These are phyloP conservation scores for Gastrophryne carolinensis DNA, from an alignment of 2,797 vertebrate species.

Conservation along the genomic window DNA sequence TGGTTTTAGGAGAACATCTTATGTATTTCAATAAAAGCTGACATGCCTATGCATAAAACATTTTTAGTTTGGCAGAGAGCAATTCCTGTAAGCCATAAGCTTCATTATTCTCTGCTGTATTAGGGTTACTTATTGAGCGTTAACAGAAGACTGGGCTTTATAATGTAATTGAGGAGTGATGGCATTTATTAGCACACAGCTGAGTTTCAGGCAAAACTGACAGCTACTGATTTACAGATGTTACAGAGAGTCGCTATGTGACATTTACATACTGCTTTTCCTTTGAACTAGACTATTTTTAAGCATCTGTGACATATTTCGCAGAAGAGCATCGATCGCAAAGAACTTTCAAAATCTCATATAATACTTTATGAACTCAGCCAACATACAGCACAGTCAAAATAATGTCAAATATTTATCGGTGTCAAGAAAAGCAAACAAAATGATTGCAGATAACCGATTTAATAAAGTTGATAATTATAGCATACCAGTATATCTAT, in stretches of 20 bases:
- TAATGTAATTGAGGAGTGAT: neutral
- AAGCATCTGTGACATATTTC: neutral
- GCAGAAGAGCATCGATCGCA: neutral
- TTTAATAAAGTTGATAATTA: too few relatives aligned
- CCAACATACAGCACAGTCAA: neutral
- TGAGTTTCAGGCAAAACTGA: neutral
- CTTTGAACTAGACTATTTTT: neutral
- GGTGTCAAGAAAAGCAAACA: too few relatives aligned
- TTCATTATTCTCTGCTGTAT: neutral
- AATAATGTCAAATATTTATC: neutral
- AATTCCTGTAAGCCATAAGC: neutral
- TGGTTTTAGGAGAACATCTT: neutral
- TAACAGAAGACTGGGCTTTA: neutral
- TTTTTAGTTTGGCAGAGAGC: neutral
- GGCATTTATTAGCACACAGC: neutral
- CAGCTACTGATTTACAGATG: neutral
- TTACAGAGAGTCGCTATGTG: neutral
- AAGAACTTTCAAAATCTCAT: neutral
- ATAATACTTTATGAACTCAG: neutral
- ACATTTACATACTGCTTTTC: neutral
- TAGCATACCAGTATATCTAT: too few relatives aligned
- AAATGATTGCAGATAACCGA: too few relatives aligned
- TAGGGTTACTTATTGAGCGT: neutral
- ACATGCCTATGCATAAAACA: slow-evolving; percentile 10
- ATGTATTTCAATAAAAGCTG: slow-evolving; percentile 2